Conservation (phyloP, 2,888 invertebrate species). For the Zele albiditarsus region DNA sequence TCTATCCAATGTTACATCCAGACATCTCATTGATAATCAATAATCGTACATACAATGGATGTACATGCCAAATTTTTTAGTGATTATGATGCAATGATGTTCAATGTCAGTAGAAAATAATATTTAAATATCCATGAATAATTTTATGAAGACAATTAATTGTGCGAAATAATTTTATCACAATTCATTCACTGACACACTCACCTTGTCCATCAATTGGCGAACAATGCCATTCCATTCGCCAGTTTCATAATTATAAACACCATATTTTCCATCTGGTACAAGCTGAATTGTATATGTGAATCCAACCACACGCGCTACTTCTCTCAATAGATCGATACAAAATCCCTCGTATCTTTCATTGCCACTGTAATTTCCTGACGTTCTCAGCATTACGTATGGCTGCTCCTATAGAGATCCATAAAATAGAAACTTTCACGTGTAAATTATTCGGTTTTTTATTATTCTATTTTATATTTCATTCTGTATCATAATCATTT, state of each 20-base stretch:
- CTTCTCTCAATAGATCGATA: slow-evolving; percentile 80
- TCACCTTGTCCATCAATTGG: slow-evolving; percentile 80
- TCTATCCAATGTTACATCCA: background rate
- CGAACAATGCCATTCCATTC: slow-evolving; percentile 84
- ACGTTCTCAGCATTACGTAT: slow-evolving; percentile 75
- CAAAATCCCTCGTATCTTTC: slow-evolving; percentile 83
- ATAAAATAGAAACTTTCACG: slow-evolving; percentile 30
- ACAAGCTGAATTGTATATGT: slow-evolving; percentile 80
- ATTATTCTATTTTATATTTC: slow-evolving; percentile 13
- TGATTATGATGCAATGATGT: background rate
- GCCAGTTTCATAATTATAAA: slow-evolving; percentile 81
- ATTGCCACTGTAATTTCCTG: slow-evolving; percentile 77
- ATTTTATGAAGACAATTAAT: background rate
- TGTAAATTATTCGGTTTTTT: background rate
- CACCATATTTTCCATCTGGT: slow-evolving; percentile 82
- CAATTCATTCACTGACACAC: slow-evolving; percentile 37
- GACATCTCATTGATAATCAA: slow-evolving; percentile 12
- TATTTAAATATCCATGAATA: background rate
- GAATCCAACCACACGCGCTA: slow-evolving; percentile 80
- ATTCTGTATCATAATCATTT: background rate
- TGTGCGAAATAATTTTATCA: background rate
- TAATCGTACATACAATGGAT: background rate
- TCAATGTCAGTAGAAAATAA: background rate
- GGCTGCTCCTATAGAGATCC: slow-evolving; percentile 74
- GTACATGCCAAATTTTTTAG: background rate